Base-by-base conservation (phyloP, 1,140 invertebrate genomes). In the Anthonomus grandis region DNA sequence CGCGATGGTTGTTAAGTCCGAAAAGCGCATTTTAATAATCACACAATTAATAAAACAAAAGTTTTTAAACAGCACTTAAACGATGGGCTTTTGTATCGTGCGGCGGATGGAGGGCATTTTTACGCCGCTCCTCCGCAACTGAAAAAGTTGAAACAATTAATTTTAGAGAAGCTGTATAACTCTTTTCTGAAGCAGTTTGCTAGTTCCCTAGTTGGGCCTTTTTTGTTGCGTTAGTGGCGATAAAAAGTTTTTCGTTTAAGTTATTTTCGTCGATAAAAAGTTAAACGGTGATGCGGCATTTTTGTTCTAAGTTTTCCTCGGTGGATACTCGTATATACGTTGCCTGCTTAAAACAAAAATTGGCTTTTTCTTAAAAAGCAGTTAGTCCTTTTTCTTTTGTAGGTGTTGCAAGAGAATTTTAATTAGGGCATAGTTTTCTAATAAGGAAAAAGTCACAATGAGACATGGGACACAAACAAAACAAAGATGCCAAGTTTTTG, bases 211-310 rank as follows among this genome's bases (percentile, higher is more conserved):
- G n/a, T 41, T 41, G 6, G 17, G 39, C 27, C 27, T 31, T 31
- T 31, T 41, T 41, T 41, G 18, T 41, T 41, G 39, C 22, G 5
- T 4, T 10, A 5, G 10, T 12, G 17, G 39, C 22, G 39, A 41
- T 41, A 19, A 41, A 41, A 41, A 41, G 39, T 41, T 41, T 41
- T 41, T 41, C 39, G 39, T 41, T 41, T 41, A 41, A 41, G 10
- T 41, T 41, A 41, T 41, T 41, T 41, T 41, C 39, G 39, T 13
- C 39, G 6, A 13, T 41, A n/a, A 13, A 19, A 41, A 4, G 39
- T 41, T 41, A 41, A 41, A 41, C 39, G 12, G 39, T 18, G 37
- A 41, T 13, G 39, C 17, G 9, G 6, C 17, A 9, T 18, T 41
- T 41, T 41, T 41, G n/a, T 17, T 41, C 10, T 41, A 31, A 6